A percentile compares a stretch with the other conserved stretches of the same genome.
Evolutionary conservation across 2,888 invertebrate species (phyloP).

Genomic region (Melinaea marsaeus): DNA sequence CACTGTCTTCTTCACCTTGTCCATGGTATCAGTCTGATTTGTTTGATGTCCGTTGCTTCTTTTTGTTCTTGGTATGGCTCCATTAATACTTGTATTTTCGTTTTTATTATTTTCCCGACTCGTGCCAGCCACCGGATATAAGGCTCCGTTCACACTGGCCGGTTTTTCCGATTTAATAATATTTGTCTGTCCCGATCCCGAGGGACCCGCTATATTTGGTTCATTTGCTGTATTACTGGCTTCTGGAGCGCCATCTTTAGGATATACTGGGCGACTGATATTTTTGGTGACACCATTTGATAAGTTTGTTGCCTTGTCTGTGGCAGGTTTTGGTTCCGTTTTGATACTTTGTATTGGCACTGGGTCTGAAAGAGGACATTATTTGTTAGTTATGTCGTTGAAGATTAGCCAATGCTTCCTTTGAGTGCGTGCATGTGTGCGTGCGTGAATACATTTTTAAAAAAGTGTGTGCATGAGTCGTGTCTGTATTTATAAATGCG

Average conservation of each 20-base stretch:
- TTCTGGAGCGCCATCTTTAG: not conserved
- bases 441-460: too few relatives aligned
- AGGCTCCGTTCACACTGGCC: conserved; percentile 7
- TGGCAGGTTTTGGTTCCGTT: not conserved
- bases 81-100: conserved; percentile 28
- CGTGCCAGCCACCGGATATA: not conserved
- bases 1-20: conserved; percentile 47
- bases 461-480: too few relatives aligned
- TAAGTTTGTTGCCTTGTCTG: not conserved
- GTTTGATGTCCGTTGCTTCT: conserved; percentile 68
- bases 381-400: too few relatives aligned
- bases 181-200: not conserved
- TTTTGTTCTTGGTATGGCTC: conserved; percentile 43
- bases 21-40: conserved; percentile 48
- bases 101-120: not conserved
- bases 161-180: not conserved
- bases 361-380: conserved; percentile 54
- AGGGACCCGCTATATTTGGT: not conserved
- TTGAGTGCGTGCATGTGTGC: too few relatives aligned
- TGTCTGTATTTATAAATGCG: too few relatives aligned
- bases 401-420: too few relatives aligned
- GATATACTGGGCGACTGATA: not conserved
- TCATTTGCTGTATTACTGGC: conserved; percentile 4
- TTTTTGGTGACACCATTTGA: conserved; percentile 6
- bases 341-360: conserved; percentile 55